Conservation (phyloP, 2,113 vertebrate genomes). For the Felis catus region F.catus_Fca126_mat1.0 CM031419.1:160363501-160364000, state of each 20-base stretch:
- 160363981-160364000: neutral
- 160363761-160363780: neutral
- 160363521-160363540: neutral
- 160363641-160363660: slow-evolving; percentile 30
- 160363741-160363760: neutral
- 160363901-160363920: too few species aligned
- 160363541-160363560: slow-evolving; percentile 13
- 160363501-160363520: neutral
- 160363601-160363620: slow-evolving; percentile 24
- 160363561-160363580: neutral
- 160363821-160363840: too few species aligned
- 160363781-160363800: neutral
- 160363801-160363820: too few species aligned
- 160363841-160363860: too few species aligned
- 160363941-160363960: neutral
- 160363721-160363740: neutral
- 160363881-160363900: too few species aligned
- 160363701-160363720: neutral
- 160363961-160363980: neutral
- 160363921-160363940: neutral
- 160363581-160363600: slow-evolving; percentile 7
- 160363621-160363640: neutral
- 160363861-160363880: too few species aligned
- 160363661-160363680: neutral
- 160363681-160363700: neutral